Evolutionary conservation across 2,797 vertebrate species (phyloP).

Genomic region (Sebastes glaucus): DNA sequence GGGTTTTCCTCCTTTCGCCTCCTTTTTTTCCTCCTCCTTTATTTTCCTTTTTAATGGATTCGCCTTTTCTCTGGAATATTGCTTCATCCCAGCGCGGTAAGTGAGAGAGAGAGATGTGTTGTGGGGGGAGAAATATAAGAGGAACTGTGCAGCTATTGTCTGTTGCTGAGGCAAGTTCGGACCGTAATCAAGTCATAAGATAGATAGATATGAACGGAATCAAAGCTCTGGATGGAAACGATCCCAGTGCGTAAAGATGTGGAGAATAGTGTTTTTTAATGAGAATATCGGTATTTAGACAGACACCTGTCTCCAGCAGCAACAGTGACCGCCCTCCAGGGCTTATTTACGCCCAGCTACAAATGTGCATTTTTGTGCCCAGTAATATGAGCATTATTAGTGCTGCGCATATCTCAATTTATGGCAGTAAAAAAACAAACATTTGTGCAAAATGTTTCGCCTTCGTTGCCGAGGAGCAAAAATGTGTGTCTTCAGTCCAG

Average conservation of each 20-base stretch:
- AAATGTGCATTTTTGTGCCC: background rate
- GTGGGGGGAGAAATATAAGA: constrained; percentile 6
- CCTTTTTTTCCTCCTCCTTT: background rate
- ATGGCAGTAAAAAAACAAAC: background rate
- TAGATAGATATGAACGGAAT: background rate
- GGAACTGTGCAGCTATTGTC: constrained; percentile 79
- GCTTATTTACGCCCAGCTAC: background rate
- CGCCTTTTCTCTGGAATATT: constrained; percentile 57
- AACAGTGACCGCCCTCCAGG: constrained; percentile 62
- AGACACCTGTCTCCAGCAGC: constrained; percentile 74
- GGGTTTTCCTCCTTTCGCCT: constrained; percentile 4
- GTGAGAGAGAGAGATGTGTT: constrained; percentile 48
- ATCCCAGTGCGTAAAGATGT: background rate
- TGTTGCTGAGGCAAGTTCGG: constrained; percentile 75
- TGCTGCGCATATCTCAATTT: rapidly evolving
- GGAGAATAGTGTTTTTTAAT: background rate
- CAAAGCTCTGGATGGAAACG: background rate
- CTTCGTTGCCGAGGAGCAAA: constrained; percentile 41
- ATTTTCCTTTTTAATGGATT: constrained; percentile 72
- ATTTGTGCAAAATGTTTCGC: constrained; percentile 31
- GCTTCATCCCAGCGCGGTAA: constrained; percentile 75
- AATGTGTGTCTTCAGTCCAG: constrained; percentile 28
- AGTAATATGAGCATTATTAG: too few relatives aligned
- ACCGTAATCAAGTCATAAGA: constrained; percentile 34
- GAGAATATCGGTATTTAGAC: constrained; percentile 35